A percentile compares a stretch with the other conserved stretches of the same genome.
Evolutionary conservation across 2,888 invertebrate species (phyloP).

Genomic region (Drosophila picticornis): DNA sequence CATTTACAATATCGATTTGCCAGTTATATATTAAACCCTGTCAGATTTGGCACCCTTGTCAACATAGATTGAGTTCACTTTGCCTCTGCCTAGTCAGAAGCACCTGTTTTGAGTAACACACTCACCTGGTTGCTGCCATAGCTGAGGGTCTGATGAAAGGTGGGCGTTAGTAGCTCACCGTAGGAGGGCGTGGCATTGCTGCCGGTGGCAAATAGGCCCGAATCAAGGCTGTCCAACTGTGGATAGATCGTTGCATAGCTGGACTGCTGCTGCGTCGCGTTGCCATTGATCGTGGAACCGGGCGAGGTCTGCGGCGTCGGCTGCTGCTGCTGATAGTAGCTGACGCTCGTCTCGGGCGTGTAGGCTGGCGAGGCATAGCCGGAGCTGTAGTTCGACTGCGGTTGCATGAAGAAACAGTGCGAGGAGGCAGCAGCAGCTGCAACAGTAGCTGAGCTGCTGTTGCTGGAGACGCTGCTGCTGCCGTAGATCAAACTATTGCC

Average conservation of each 20-base stretch:
- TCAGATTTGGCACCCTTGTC: not conserved
- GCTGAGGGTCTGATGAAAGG: slow-evolving; percentile 70
- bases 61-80: not conserved
- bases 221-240: slow-evolving; percentile 77
- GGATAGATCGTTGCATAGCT: slow-evolving; percentile 52
- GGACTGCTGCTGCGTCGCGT: slow-evolving; percentile 21
- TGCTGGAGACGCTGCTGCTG: slow-evolving; percentile 30
- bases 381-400: slow-evolving; percentile 83
- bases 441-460: slow-evolving; percentile 28
- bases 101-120: not conserved
- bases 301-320: slow-evolving; percentile 40
- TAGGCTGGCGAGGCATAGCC: slow-evolving; percentile 83
- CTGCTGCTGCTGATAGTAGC: slow-evolving; percentile 66
- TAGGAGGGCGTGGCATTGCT: slow-evolving; percentile 77
- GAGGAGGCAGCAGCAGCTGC: slow-evolving; percentile 35
- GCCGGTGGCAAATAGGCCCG: slow-evolving; percentile 68
- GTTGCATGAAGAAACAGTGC: slow-evolving; percentile 77
- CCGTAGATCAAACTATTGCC: slow-evolving; percentile 32
- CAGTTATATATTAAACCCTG: not conserved
- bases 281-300: slow-evolving; percentile 12
- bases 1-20: not conserved
- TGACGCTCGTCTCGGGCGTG: slow-evolving; percentile 67
- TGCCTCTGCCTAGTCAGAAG: not conserved
- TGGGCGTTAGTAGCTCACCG: slow-evolving; percentile 78
- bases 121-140: slow-evolving; percentile 77